These are phyloP conservation scores for Drosophila subquinaria DNA, from an alignment of 2,888 invertebrate genomes.

Conservation along the genomic window DNA sequence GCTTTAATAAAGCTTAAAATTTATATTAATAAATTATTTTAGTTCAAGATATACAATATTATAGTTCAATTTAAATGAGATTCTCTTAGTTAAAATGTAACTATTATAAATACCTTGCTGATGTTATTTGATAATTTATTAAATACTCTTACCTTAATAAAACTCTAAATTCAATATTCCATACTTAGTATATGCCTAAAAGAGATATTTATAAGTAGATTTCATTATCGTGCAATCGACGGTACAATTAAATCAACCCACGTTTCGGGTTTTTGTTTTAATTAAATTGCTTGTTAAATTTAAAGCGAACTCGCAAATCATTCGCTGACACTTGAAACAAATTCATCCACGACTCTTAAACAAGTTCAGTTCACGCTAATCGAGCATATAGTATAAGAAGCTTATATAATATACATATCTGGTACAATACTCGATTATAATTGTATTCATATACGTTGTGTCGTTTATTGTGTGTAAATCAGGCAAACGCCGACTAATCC, in stretches of 20 bases:
- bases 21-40: not conserved
- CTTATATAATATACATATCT: not conserved
- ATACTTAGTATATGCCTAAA: no score
- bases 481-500: conserved; percentile 33
- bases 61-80: not conserved
- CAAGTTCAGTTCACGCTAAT: conserved; percentile 32
- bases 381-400: conserved; percentile 1
- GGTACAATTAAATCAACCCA: conserved; percentile 18
- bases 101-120: not conserved
- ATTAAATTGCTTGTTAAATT: conserved; percentile 17
- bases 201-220: not conserved
- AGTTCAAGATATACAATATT: not conserved
- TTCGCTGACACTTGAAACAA: conserved; percentile 43
- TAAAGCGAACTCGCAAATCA: conserved; percentile 58
- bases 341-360: conserved; percentile 29
- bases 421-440: conserved; percentile 1
- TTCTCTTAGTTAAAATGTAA: not conserved
- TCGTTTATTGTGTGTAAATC: conserved; percentile 51
- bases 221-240: not conserved
- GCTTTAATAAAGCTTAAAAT: conserved; percentile 1
- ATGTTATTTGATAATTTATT: not conserved
- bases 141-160: no score
- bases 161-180: no score
- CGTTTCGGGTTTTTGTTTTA: conserved; percentile 9
- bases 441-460: conserved; percentile 7